Evolutionary conservation across 2,113 vertebrate species (phyloP).

Genomic region (Coracopsis vasa): DNA sequence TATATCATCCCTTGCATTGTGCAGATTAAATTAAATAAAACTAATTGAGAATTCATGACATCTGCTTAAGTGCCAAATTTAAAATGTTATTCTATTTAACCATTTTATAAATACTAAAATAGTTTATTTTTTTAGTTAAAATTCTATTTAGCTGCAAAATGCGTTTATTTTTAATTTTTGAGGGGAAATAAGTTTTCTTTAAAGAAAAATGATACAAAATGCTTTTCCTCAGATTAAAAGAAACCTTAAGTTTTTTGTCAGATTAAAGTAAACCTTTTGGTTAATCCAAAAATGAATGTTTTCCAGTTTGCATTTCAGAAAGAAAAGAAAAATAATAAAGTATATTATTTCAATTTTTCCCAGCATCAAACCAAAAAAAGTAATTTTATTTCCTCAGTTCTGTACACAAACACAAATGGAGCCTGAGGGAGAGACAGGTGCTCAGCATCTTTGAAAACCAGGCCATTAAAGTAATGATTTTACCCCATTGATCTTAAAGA

Average conservation of each 20-base stretch:
- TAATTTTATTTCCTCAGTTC: neutral
- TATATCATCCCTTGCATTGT: neutral
- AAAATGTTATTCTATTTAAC: neutral
- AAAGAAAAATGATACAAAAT: neutral
- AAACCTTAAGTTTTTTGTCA: neutral
- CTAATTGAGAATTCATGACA: neutral
- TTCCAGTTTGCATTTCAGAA: neutral
- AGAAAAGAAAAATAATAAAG: neutral
- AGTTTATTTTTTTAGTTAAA: neutral
- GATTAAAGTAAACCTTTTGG: neutral
- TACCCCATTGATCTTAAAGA: constrained; percentile 31
- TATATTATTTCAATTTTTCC: neutral
- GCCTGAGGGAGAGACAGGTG: neutral
- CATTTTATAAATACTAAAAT: neutral
- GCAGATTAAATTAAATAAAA: neutral
- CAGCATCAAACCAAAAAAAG: neutral
- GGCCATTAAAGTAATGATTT: constrained; percentile 3
- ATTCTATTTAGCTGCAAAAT: neutral
- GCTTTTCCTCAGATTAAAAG: neutral
- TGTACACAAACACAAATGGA: neutral
- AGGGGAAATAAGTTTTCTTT: neutral
- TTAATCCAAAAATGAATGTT: neutral
- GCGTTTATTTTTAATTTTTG: neutral
- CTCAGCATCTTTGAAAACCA: constrained; percentile 40
- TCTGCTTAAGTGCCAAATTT: neutral